phyloP scores from a whole-genome alignment of 2,113 vertebrate genomes.

The Lophotis ruficrista region DNA sequence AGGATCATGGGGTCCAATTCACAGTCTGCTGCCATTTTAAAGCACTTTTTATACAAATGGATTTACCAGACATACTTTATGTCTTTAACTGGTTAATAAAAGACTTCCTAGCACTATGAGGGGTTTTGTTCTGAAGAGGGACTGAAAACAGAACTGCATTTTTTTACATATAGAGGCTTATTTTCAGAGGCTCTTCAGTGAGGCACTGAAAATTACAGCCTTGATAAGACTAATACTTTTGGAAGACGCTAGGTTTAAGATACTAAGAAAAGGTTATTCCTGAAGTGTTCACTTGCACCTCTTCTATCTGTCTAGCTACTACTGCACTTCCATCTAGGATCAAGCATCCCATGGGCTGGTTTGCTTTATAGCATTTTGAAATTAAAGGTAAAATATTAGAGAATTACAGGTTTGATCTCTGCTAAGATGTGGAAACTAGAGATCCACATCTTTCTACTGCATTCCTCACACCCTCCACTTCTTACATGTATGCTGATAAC shows the following conservation, averaged over 20 bases:
- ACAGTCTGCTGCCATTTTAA: neutral
- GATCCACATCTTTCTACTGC: neutral
- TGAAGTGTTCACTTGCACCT: neutral
- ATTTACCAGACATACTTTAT: neutral
- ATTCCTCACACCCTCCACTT: neutral
- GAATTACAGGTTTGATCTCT: neutral
- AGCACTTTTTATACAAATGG: neutral
- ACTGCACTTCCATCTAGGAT: neutral
- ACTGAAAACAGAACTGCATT: neutral
- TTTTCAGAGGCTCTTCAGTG: neutral
- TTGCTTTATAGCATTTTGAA: neutral
- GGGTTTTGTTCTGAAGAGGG: neutral
- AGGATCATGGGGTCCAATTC: neutral
- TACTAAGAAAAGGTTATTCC: neutral
- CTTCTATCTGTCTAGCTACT: neutral
- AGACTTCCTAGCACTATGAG: neutral
- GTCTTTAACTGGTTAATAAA: neutral
- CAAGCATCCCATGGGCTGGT: neutral
- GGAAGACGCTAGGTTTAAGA: neutral
- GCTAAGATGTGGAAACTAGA: neutral
- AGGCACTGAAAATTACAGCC: neutral
- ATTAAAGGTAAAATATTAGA: neutral
- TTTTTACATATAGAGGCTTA: neutral
- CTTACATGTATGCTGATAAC: neutral
- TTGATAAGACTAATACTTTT: neutral